Evolutionary conservation across 2,797 vertebrate species (phyloP).

Genomic region (Antrozous pallidus): DNA sequence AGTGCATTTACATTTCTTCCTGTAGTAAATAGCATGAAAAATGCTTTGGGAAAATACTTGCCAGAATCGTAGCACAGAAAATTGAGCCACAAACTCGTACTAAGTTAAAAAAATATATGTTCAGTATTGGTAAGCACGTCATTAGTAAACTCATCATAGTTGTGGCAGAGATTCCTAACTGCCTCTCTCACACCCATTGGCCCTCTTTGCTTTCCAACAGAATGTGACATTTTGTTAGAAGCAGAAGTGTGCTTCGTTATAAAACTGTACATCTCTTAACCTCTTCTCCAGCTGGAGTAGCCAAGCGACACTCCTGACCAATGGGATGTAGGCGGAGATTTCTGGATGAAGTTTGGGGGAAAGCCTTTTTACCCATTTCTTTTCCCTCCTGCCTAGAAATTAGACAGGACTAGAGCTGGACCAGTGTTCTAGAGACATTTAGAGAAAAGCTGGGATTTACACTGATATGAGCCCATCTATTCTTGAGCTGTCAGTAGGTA

Average conservation of each 20-base stretch:
- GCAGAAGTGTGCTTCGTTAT: background rate
- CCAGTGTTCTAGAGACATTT: background rate
- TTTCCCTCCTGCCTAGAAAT: background rate
- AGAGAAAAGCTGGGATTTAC: background rate
- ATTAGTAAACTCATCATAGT: background rate
- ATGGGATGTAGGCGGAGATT: background rate
- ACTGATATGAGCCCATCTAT: background rate
- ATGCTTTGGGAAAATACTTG: constrained; percentile 29
- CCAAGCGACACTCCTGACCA: background rate
- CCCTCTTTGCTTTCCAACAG: background rate
- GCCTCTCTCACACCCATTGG: background rate
- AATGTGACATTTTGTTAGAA: background rate
- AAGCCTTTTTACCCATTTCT: background rate
- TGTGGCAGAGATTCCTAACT: background rate
- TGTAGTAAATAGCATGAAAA: background rate
- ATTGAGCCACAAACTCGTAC: constrained; percentile 32
- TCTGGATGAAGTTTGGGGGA: constrained; percentile 6
- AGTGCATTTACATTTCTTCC: background rate
- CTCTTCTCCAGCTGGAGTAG: background rate
- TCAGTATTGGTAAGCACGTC: background rate
- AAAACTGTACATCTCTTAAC: background rate
- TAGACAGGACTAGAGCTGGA: background rate
- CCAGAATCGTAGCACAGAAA: constrained; percentile 17
- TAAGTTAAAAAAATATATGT: constrained; percentile 10
- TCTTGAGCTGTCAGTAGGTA: background rate